A percentile compares a stretch with the other conserved stretches of the same genome.
These are phyloP conservation scores for Karalla daura DNA, from an alignment of 2,797 vertebrate species.

Conservation along the genomic window DNA sequence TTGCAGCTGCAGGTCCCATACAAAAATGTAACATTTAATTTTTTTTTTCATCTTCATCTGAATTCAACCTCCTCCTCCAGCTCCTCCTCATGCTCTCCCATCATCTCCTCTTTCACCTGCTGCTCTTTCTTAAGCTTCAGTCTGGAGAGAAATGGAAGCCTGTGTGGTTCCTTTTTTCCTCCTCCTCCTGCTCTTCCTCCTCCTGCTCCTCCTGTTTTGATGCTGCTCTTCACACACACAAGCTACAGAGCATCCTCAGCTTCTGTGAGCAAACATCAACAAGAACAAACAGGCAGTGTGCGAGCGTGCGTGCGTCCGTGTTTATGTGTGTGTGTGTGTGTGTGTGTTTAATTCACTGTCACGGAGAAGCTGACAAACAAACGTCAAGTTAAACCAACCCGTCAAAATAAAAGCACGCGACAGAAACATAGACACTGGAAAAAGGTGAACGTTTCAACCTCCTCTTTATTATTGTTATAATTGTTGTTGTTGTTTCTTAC, in stretches of 20 bases:
- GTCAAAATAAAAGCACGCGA: constrained; percentile 39
- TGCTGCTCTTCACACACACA: constrained; percentile 25
- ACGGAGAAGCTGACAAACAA: constrained; percentile 27
- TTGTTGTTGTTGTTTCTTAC: no score
- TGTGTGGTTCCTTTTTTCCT: background rate
- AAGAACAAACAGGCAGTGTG: constrained; percentile 20
- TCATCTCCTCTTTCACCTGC: background rate
- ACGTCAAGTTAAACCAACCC: background rate
- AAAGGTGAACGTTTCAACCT: background rate
- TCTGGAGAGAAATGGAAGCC: no score
- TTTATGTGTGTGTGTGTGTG: no score
- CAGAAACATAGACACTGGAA: no score
- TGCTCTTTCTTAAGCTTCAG: constrained; percentile 11
- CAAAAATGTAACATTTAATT: no score
- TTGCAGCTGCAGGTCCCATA: no score
- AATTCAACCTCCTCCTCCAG: no score
- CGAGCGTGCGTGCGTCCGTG: no score
- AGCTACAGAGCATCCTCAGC: constrained; percentile 24
- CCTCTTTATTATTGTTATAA: no score
- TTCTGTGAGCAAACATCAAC: constrained; percentile 24
- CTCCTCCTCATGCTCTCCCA: no score
- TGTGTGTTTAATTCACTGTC: constrained; percentile 30
- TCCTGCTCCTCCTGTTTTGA: constrained; percentile 30
- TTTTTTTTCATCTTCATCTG: no score
- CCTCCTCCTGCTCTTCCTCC: background rate